phyloP scores from a whole-genome alignment of 2,797 vertebrate genomes.

The Propithecus deckenii region DNA sequence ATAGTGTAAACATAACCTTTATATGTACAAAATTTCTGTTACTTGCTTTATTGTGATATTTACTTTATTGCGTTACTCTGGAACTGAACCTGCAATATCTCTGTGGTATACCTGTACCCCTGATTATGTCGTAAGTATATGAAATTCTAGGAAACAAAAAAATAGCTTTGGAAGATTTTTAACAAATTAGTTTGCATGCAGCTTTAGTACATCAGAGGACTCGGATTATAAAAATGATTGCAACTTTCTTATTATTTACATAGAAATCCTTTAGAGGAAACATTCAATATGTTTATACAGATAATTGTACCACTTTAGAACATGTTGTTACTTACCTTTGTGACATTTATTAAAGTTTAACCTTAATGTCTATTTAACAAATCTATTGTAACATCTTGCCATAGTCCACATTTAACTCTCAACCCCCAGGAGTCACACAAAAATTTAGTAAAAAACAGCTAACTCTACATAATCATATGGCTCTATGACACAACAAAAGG shows the following conservation, averaged over 20 bases:
- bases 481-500: neutral
- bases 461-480: neutral
- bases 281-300: neutral
- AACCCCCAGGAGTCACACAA: neutral
- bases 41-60: neutral
- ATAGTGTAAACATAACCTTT: neutral
- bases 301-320: neutral
- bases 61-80: too few relatives aligned
- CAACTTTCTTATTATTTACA: neutral
- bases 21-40: neutral
- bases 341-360: conserved; percentile 13
- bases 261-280: neutral
- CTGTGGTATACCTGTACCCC: neutral
- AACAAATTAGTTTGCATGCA: neutral
- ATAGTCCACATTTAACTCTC: neutral
- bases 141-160: neutral
- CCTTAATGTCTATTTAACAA: neutral
- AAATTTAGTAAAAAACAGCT: conserved; percentile 31
- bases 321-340: neutral
- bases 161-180: neutral
- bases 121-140: too few relatives aligned
- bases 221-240: neutral
- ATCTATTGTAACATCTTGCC: neutral
- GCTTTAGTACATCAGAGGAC: neutral
- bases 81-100: neutral